Evolutionary conservation across 2,797 vertebrate genomes (phyloP).

Genomic region (Myotis vivesi): DNA sequence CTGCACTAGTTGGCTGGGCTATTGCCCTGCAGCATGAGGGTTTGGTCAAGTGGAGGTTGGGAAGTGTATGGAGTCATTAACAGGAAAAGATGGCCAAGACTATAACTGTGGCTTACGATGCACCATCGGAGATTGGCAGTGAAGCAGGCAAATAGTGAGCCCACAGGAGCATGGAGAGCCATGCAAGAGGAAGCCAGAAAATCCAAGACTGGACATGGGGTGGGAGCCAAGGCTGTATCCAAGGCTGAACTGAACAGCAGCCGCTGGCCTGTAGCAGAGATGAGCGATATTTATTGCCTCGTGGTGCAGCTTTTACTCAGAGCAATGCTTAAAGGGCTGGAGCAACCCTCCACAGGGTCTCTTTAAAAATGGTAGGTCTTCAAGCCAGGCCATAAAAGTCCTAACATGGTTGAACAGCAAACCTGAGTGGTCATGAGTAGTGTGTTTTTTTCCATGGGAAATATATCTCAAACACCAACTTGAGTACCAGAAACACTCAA

Average conservation of each 20-base stretch:
- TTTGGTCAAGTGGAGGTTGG: not conserved
- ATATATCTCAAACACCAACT: not conserved
- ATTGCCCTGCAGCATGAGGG: not conserved
- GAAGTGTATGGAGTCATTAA: not conserved
- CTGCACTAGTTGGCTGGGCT: not conserved
- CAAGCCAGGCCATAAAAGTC: not conserved
- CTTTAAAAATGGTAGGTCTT: not conserved
- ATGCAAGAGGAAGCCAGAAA: not conserved
- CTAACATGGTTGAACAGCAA: not conserved
- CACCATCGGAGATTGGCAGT: rapidly evolving
- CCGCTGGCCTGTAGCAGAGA: not conserved
- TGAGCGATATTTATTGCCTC: not conserved
- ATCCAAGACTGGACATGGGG: not conserved
- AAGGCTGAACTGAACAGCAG: not conserved
- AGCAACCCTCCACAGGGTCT: not conserved
- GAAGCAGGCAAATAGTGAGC: not conserved
- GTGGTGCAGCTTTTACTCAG: not conserved
- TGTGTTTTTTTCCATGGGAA: not conserved
- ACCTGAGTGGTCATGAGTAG: not conserved
- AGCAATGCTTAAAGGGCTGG: not conserved
- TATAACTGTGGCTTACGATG: not conserved
- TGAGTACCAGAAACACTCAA: not conserved
- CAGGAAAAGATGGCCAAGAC: not conserved
- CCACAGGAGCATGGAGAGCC: not conserved
- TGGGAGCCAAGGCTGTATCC: not conserved